Base-by-base conservation (phyloP, 1,140 invertebrate genomes). In the Leptonema lineaticorne region DNA sequence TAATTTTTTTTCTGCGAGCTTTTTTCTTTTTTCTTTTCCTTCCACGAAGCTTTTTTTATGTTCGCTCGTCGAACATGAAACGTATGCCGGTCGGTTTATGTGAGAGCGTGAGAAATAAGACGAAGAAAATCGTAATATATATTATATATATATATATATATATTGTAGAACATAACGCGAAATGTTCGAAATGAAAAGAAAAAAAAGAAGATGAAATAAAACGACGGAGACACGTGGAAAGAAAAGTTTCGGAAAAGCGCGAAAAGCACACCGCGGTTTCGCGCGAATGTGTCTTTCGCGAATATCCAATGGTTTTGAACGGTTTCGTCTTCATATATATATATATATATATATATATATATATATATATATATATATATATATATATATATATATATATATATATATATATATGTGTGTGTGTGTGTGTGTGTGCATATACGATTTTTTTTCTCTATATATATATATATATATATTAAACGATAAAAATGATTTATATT, bases 211-310 rank as follows among this genome's bases (percentile, higher is more conserved):
- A 45, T 9, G 14, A 45, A 45, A 45, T n/a, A 16, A 45, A 45
- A 45, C 37, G 37, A 16, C 14, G 37, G 11, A 45, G 11, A 16
- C 37, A 45, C 37, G 14, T 1, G 50, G 24, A 53, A 53, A 53
- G 50, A 53, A 53, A 53, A 53, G 50, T 53, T 53, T 53, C 50
- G 50, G 50, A 26, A 45, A 53, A 53, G 50, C 50, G 50, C 50
- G 50, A 53, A 53, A 53, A 53, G 27, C 50, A 24, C 27, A 53
- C n/a, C n/a, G n/a, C 50, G 50, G 22, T 53, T 53, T 53, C 46
- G 46, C 11, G 24, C 8, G 27, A 53, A 53, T 26, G 50, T 53
- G 50, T 53, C 50, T 53, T 53, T 53, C 24, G 22, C 50, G 27
- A 24, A 53, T 53, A 53, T n/a, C 50, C 50, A 22, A 24, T 24